These are phyloP conservation scores for Drosophila pallidifrons DNA, from an alignment of 1,140 invertebrate species.

Conservation along the genomic window DNA sequence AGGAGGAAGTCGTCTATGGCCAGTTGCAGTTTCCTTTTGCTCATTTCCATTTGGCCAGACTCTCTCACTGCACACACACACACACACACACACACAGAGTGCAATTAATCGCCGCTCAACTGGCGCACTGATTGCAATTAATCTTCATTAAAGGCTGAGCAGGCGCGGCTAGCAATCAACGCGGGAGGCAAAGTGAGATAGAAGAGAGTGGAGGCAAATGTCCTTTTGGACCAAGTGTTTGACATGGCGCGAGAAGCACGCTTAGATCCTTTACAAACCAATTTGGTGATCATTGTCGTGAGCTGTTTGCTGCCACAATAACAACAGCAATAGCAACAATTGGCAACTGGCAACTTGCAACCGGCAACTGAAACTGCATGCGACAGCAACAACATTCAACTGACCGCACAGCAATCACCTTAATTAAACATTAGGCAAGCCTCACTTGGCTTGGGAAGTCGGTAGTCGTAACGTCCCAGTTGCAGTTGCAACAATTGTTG, in stretches of 20 bases:
- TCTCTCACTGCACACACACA: constrained; percentile 42
- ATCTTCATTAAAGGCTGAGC: constrained; percentile 76
- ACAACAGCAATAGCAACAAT: constrained; percentile 11
- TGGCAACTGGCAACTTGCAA: constrained; percentile 10
- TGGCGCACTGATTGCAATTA: constrained; percentile 84
- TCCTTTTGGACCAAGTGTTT: constrained; percentile 52
- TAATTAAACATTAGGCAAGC: constrained; percentile 84
- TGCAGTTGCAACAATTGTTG: constrained; percentile 54
- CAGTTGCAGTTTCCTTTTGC: constrained; percentile 41
- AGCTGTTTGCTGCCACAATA: constrained; percentile 42
- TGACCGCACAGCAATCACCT: constrained; percentile 82
- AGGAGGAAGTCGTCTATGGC: constrained; percentile 66
- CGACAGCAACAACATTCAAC: constrained; percentile 55
- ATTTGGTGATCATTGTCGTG: constrained; percentile 78
- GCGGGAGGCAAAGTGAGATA: not conserved
- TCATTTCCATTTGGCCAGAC: constrained; percentile 69
- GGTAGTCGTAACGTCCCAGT: constrained; percentile 13
- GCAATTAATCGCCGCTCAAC: constrained; percentile 82
- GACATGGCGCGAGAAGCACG: constrained; percentile 44
- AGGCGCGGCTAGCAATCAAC: constrained; percentile 44
- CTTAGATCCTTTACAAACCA: constrained; percentile 80
- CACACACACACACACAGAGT: too few relatives aligned
- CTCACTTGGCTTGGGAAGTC: constrained; percentile 49
- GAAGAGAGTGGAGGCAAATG: constrained; percentile 4
- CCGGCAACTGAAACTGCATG: constrained; percentile 45